Conservation (phyloP, 2,113 vertebrate genomes). For the Butorides virescens region DNA sequence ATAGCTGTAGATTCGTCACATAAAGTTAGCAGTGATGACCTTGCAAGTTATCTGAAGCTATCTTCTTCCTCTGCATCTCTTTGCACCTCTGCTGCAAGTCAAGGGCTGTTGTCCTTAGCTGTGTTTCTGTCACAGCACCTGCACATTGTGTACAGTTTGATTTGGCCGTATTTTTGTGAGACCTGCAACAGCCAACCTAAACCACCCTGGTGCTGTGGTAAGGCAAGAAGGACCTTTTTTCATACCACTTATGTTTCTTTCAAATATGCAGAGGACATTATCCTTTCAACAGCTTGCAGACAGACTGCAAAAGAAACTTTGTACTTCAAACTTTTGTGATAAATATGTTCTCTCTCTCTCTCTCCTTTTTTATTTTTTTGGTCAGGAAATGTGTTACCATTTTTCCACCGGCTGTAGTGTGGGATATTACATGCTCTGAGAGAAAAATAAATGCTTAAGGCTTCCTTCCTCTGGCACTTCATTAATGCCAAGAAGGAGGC, state of each 20-base stretch:
- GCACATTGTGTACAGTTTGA: neutral
- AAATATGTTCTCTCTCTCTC: neutral
- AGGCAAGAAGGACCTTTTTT: neutral
- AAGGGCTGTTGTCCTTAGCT: neutral
- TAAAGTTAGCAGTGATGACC: neutral
- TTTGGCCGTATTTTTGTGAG: neutral
- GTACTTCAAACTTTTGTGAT: neutral
- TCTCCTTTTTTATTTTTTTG: neutral
- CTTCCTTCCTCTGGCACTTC: conserved; percentile 38
- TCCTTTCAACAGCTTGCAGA: conserved; percentile 30
- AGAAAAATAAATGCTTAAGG: conserved; percentile 27
- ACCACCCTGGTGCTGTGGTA: neutral
- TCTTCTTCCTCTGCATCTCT: neutral
- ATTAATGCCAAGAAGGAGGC: conserved; percentile 24
- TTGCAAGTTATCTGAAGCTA: neutral
- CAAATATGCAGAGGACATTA: neutral
- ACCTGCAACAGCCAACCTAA: neutral
- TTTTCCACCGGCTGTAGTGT: neutral
- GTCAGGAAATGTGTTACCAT: conserved; percentile 10
- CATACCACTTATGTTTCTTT: neutral
- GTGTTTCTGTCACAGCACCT: neutral
- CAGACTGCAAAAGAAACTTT: neutral
- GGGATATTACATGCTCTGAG: conserved; percentile 32
- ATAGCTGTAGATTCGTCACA: neutral
- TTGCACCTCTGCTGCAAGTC: neutral